Conservation (phyloP, 2,888 invertebrate species). For the Heteropelma amictum region DNA sequence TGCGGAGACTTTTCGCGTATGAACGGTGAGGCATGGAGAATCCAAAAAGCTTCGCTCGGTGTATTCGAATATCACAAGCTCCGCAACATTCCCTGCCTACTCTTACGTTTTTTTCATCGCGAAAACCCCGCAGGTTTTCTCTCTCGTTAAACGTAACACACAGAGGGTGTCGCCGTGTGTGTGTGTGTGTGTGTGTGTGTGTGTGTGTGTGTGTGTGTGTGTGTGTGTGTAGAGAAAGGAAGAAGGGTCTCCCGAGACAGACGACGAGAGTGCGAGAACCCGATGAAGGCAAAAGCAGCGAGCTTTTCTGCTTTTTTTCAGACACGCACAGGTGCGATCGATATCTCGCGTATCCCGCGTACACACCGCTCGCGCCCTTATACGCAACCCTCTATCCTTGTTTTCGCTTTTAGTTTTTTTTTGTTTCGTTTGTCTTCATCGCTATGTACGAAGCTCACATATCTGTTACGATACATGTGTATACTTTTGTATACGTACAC, state of each 20-base stretch:
- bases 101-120: not conserved
- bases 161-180: no score
- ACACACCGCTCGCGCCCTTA: conserved; percentile 24
- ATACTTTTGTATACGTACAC: no score
- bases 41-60: conserved; percentile 27
- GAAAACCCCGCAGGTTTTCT: conserved; percentile 36
- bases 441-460: conserved; percentile 27
- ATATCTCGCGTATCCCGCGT: conserved; percentile 59
- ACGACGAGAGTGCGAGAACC: conserved; percentile 22
- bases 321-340: conserved; percentile 66
- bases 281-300: conserved; percentile 18
- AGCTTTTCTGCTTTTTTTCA: conserved; percentile 6
- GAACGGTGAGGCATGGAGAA: conserved; percentile 28
- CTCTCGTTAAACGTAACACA: not conserved
- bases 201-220: no score
- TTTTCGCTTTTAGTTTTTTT: conserved; percentile 48
- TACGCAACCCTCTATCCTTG: conserved; percentile 49
- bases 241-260: conserved; percentile 53
- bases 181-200: no score
- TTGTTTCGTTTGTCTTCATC: conserved; percentile 24
- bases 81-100: not conserved
- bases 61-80: not conserved
- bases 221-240: not conserved
- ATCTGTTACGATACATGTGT: not conserved
- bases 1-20: conserved; percentile 48